phyloP scores from a whole-genome alignment of 2,888 invertebrate genomes.

The Agonopterix alstromeriana region DNA sequence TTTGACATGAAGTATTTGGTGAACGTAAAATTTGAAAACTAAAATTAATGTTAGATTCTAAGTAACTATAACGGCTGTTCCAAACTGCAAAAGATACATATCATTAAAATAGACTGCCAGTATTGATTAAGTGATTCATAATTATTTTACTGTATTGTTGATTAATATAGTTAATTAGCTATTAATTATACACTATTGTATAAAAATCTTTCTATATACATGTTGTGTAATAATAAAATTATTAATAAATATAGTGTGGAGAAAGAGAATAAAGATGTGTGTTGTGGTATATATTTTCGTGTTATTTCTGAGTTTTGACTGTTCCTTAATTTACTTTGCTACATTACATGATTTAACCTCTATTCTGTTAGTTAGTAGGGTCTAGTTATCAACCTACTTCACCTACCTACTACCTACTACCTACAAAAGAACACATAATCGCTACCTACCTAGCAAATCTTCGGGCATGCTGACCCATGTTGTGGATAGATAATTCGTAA shows the following conservation, averaged over 20 bases:
- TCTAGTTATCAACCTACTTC: too few relatives aligned
- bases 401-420: too few relatives aligned
- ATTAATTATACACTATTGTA: constrained; percentile 75
- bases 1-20: background rate
- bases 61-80: constrained; percentile 59
- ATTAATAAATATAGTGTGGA: constrained; percentile 45
- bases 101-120: constrained; percentile 76
- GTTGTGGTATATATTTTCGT: constrained; percentile 44
- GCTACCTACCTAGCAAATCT: too few relatives aligned
- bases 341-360: too few relatives aligned
- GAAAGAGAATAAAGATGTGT: constrained; percentile 67
- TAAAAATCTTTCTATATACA: constrained; percentile 77
- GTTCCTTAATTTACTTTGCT: too few relatives aligned
- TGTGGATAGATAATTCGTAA: background rate
- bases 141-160: constrained; percentile 74
- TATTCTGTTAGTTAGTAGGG: too few relatives aligned
- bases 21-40: background rate
- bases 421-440: too few relatives aligned
- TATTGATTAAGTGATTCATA: constrained; percentile 60
- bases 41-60: constrained; percentile 8
- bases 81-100: constrained; percentile 75
- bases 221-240: constrained; percentile 73
- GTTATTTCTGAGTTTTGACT: too few relatives aligned
- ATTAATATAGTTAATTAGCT: constrained; percentile 63
- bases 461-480: background rate